A percentile compares a stretch with the other conserved stretches of the same genome.
Conservation (phyloP, 1,140 invertebrate species). For the Colletes latitarsis region DNA sequence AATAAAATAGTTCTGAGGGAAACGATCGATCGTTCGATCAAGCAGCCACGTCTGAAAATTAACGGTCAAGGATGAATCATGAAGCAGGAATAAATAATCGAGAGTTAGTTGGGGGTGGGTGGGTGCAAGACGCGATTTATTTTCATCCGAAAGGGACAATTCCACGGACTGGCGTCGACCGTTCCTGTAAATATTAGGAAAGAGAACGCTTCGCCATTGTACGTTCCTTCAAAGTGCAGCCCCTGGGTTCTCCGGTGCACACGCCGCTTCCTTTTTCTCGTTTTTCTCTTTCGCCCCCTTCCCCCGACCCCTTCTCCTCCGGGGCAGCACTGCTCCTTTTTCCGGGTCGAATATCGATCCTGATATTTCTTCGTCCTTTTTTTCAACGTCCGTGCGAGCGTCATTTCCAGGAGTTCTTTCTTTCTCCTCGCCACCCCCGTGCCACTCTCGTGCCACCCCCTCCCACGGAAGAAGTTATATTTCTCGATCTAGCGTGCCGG, state of each 20-base stretch:
- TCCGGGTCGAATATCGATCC: conserved; percentile 69
- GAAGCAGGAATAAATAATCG: neutral
- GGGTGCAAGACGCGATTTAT: conserved; percentile 17
- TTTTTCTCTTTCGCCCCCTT: conserved; percentile 56
- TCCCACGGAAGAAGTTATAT: conserved; percentile 62
- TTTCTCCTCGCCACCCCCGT: conserved; percentile 46
- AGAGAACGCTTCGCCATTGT: conserved; percentile 62
- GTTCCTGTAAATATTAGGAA: conserved; percentile 64
- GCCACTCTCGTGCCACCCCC: conserved; percentile 25
- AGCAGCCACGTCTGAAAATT: too few species aligned
- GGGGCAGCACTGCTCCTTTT: conserved; percentile 63
- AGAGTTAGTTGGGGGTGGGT: too few species aligned
- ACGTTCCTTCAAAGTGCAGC: conserved; percentile 66
- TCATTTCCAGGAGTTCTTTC: conserved; percentile 67
- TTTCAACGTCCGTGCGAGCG: conserved; percentile 62
- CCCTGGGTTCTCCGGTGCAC: conserved; percentile 56
- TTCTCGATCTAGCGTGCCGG: conserved; percentile 58
- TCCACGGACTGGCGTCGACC: neutral
- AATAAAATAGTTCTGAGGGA: too few species aligned
- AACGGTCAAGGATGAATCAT: too few species aligned
- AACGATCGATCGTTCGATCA: too few species aligned
- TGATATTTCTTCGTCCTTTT: conserved; percentile 68
- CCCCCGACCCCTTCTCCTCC: conserved; percentile 19
- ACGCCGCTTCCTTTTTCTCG: conserved; percentile 66
- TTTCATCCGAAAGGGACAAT: conserved; percentile 19